Evolutionary conservation across 2,113 vertebrate genomes (phyloP).

Genomic region (Actinemys pallida): DNA sequence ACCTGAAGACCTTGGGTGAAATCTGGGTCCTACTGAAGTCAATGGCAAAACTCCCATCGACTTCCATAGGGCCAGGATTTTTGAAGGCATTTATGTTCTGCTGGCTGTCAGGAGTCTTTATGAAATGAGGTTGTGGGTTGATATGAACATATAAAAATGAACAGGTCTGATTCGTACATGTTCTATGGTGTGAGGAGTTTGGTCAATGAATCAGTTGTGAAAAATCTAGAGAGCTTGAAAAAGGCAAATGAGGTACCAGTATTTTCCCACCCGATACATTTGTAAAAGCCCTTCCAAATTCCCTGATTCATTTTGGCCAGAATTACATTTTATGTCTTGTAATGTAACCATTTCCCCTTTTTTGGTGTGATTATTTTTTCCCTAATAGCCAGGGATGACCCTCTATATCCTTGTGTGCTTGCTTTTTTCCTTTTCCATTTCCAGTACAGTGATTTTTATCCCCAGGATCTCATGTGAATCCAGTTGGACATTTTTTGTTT

Average conservation of each 20-base stretch:
- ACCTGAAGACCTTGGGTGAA: too few relatives aligned
- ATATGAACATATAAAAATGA: too few relatives aligned
- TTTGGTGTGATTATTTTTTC: slow-evolving; percentile 3
- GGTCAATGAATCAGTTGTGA: neutral
- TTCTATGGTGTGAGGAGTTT: neutral
- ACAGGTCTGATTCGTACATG: too few relatives aligned
- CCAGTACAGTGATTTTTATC: neutral
- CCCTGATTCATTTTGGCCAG: neutral
- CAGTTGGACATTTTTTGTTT: neutral
- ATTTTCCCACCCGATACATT: neutral
- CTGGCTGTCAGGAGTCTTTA: too few relatives aligned
- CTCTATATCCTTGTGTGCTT: neutral
- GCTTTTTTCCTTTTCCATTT: neutral
- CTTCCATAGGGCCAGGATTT: too few relatives aligned
- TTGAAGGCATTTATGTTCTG: too few relatives aligned
- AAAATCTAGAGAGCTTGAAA: neutral
- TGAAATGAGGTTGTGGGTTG: too few relatives aligned
- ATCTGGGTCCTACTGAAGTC: too few relatives aligned
- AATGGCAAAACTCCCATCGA: too few relatives aligned
- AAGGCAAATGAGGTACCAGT: neutral
- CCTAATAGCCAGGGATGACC: neutral
- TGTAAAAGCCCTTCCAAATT: neutral
- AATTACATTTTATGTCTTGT: neutral
- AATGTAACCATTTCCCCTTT: neutral
- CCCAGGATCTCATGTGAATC: neutral